These are phyloP conservation scores for Trichonephila inaurata DNA, from an alignment of 1,140 invertebrate species.

Conservation along the genomic window DNA sequence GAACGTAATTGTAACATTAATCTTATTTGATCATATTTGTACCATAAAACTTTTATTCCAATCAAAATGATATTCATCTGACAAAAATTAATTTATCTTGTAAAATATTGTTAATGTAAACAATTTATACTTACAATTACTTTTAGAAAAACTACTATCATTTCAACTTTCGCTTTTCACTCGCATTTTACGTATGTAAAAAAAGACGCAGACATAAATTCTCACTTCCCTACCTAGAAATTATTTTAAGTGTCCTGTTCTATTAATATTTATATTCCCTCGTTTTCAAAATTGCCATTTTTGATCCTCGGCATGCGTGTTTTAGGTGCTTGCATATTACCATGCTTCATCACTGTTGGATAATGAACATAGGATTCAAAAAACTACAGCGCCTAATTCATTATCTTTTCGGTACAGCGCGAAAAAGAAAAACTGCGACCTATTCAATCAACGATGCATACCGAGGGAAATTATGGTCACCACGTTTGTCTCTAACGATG, in stretches of 20 bases:
- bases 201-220: background rate
- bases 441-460: conserved; percentile 29
- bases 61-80: too few relatives aligned
- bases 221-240: background rate
- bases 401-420: background rate
- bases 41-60: background rate
- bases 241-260: background rate
- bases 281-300: conserved; percentile 10
- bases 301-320: background rate
- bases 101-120: too few relatives aligned
- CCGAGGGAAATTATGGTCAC: conserved; percentile 25
- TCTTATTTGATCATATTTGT: background rate
- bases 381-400: background rate
- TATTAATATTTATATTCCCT: background rate
- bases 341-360: background rate
- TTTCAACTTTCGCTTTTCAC: too few relatives aligned
- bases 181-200: background rate
- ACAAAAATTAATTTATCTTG: too few relatives aligned
- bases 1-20: background rate
- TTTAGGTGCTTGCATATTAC: background rate
- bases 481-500: conserved; percentile 20
- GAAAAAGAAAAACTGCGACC: conserved; percentile 8
- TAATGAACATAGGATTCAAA: background rate
- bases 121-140: background rate
- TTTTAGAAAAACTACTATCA: too few relatives aligned